Base-by-base conservation (phyloP, 2,797 vertebrate genomes). In the Etheostoma perlongum region DNA sequence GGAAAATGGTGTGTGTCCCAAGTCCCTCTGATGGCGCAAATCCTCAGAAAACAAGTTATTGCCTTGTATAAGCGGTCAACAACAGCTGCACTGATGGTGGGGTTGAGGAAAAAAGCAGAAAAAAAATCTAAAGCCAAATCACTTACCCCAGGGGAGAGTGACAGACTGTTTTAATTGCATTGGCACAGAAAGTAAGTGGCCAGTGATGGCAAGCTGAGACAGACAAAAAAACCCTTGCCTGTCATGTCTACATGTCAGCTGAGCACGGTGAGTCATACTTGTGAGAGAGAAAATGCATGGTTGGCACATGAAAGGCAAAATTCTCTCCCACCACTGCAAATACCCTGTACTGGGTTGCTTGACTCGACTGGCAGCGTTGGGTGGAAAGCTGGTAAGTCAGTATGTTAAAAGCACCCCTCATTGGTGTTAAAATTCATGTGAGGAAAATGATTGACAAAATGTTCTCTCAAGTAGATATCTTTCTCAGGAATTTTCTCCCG, bases 111-210 rank as follows among this genome's bases (percentile, higher is more conserved):
- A 66, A 40, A 59, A 67, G 9, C 4, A 48, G 1, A 59, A 55
- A 46, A 49, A 66, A 33, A 71, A 1, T 11, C 10, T 11, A 40
- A 59, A n/a, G 64, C 49, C 48, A 25, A 19, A 66, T 67, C 51
- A 40, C 23, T 65, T 30, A 25, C 23, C n/a, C 42, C 3, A 0
- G 12, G 42, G 49, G 49, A 72, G 36, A 65, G 18, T 42, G 55
- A 52, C 51, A 23, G 23, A 40, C 63, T 66, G 19, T 62, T 76
- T 69, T 53, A 72, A 59, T 60, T 79, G 49, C 19, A 21, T 19
- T 62, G 21, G 57, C 71, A 72, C 44, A 68, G 53, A 53, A 65
- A 67, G 30, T 74, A 21, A 53, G 53, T 59, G 53, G 74, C 18
- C 19, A 42, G 16, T 42, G 25, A 67, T 57, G 63, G 66, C 27